phyloP scores from a whole-genome alignment of 1,140 invertebrate genomes.

The Trigoniulus corallinus region DNA sequence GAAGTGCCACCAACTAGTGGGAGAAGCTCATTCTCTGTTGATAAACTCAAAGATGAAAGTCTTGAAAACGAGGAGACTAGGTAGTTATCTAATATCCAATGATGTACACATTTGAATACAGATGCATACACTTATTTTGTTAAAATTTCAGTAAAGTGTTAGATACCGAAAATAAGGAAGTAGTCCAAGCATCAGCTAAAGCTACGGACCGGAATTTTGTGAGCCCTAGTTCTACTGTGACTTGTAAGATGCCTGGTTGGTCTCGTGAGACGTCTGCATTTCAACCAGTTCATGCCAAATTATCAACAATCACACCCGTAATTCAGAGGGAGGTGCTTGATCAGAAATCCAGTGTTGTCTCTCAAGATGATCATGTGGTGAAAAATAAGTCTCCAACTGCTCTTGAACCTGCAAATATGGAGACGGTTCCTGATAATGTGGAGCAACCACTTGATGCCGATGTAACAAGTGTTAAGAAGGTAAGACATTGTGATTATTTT shows the following conservation, averaged over 20 bases:
- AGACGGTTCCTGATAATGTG: slow-evolving; percentile 14
- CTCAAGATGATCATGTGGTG: too few species aligned
- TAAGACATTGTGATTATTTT: slow-evolving; percentile 23
- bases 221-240: not conserved
- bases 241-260: not conserved
- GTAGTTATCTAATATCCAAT: too few species aligned
- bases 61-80: too few species aligned
- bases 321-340: not conserved
- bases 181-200: not conserved
- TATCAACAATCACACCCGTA: slow-evolving; percentile 9
- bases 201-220: not conserved
- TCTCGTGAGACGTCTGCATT: not conserved
- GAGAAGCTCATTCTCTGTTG: too few species aligned
- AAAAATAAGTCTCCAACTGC: not conserved
- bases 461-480: slow-evolving; percentile 20
- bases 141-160: not conserved
- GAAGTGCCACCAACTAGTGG: not conserved
- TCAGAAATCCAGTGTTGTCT: not conserved
- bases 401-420: slow-evolving; percentile 12
- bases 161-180: not conserved
- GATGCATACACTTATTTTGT: too few species aligned
- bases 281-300: not conserved
- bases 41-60: too few species aligned
- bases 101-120: not conserved
- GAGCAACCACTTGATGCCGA: slow-evolving; percentile 13